These are phyloP conservation scores for Syrmaticus mikado DNA, from an alignment of 2,113 vertebrate genomes.

Conservation along the genomic window DNA sequence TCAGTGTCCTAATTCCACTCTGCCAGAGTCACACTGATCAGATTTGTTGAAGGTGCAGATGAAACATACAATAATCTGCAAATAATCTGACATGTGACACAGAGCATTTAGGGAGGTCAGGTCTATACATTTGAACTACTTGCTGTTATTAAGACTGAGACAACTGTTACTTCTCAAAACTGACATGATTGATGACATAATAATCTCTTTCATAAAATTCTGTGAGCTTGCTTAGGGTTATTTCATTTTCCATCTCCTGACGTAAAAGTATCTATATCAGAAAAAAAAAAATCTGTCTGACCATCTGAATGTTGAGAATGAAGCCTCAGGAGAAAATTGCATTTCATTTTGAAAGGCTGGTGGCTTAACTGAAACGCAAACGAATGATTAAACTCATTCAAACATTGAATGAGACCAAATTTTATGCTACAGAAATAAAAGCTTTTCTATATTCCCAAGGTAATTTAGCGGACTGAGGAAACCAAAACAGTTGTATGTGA, in stretches of 20 bases:
- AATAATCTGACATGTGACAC: background rate
- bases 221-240: background rate
- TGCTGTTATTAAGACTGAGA: background rate
- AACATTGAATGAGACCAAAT: background rate
- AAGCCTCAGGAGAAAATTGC: background rate
- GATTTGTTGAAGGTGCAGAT: background rate
- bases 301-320: background rate
- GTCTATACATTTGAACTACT: background rate
- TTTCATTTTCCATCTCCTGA: background rate
- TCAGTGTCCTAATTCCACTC: too few relatives aligned
- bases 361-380: background rate
- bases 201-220: background rate
- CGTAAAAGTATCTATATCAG: background rate
- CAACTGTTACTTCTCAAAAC: background rate
- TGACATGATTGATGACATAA: background rate
- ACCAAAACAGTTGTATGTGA: background rate
- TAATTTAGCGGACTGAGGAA: background rate
- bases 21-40: too few relatives aligned
- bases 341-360: background rate
- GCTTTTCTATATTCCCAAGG: background rate
- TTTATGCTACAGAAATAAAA: background rate
- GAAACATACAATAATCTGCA: background rate
- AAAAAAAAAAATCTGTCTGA: background rate
- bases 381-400: background rate
- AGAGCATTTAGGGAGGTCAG: rapidly evolving